These are phyloP conservation scores for Platysteira castanea DNA, from an alignment of 2,113 vertebrate genomes.

Conservation along the genomic window DNA sequence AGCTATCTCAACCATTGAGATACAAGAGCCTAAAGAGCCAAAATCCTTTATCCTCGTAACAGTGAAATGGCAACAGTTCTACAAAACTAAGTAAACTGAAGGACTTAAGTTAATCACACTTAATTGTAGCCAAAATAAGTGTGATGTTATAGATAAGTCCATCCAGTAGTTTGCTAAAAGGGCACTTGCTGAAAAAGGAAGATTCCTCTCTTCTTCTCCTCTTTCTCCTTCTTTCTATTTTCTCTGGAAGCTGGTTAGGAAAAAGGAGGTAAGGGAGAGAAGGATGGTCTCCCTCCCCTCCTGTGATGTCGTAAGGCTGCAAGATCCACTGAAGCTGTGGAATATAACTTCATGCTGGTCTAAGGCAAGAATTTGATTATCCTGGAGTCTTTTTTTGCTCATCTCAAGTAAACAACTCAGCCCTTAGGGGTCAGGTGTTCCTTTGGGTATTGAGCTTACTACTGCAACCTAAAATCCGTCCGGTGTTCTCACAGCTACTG, in stretches of 20 bases:
- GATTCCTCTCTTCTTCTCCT: not conserved
- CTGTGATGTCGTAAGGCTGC: not conserved
- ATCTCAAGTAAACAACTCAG: not conserved
- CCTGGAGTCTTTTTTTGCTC: not conserved
- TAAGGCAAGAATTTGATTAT: not conserved
- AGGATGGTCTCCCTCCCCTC: not conserved
- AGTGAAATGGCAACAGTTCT: not conserved
- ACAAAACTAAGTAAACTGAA: not conserved
- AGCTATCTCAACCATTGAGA: not conserved
- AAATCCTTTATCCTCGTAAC: not conserved
- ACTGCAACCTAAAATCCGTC: not conserved
- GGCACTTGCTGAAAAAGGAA: not conserved
- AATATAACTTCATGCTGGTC: not conserved
- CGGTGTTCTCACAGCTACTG: not conserved
- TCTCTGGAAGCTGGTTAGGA: not conserved
- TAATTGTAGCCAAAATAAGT: not conserved
- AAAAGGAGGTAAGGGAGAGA: not conserved
- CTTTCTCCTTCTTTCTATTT: not conserved
- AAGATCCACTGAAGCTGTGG: not conserved
- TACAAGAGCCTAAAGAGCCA: not conserved
- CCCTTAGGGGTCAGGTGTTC: not conserved
- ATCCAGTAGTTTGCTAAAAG: not conserved
- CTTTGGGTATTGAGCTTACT: not conserved
- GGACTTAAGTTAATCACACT: not conserved
- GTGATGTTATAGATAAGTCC: not conserved